Conservation (phyloP, 2,797 vertebrate species). For the Hypotaenidia philippensis region DNA sequence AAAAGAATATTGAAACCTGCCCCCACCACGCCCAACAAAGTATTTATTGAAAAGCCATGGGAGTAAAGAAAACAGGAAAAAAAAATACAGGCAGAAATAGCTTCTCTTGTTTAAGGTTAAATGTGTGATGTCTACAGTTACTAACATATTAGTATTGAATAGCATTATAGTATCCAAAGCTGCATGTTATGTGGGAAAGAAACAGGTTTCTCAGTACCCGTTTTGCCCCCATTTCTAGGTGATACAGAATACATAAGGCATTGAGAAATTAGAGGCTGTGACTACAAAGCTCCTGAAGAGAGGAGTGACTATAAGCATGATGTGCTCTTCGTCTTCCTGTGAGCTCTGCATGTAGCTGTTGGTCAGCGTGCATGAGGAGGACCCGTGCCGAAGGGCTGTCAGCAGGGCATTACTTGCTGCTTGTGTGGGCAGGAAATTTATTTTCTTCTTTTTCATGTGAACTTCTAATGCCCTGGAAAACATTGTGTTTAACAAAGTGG, state of each 20-base stretch:
- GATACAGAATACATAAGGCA: background rate
- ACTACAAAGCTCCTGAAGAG: background rate
- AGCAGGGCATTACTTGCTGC: accelerated
- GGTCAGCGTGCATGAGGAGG: accelerated
- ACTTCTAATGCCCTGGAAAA: background rate
- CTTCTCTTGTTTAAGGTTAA: background rate
- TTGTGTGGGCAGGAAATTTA: background rate
- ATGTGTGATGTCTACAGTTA: background rate
- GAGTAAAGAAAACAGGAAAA: background rate
- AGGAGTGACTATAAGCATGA: accelerated
- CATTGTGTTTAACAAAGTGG: background rate
- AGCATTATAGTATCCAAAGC: background rate
- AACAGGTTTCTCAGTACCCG: background rate
- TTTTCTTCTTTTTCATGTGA: background rate
- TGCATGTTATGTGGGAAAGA: background rate
- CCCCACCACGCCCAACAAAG: background rate
- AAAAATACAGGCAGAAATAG: background rate
- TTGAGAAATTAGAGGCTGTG: background rate
- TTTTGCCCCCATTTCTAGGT: background rate
- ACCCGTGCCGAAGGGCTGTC: accelerated
- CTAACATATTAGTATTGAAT: background rate
- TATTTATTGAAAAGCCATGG: background rate
- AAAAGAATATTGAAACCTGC: background rate
- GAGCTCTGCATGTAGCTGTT: accelerated
- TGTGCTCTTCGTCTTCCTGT: accelerated